These are phyloP conservation scores for Drosophila jambulina DNA, from an alignment of 1,140 invertebrate genomes.

Conservation along the genomic window DNA sequence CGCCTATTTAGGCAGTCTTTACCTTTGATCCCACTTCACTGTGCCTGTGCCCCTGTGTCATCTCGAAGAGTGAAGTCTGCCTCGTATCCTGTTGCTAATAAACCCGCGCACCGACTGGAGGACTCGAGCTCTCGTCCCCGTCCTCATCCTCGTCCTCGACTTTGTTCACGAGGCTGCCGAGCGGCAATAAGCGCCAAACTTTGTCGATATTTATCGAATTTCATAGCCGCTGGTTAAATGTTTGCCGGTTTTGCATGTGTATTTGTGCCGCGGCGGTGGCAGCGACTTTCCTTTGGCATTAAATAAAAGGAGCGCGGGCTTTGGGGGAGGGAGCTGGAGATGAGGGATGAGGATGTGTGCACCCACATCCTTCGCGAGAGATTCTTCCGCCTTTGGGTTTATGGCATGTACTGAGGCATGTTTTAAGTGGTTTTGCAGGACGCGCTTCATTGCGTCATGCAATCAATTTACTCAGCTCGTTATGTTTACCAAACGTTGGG, in stretches of 20 bases:
- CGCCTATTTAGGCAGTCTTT: neutral
- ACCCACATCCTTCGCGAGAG: slow-evolving; percentile 35
- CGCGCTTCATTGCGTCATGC: slow-evolving; percentile 84
- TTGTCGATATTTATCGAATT: slow-evolving; percentile 83
- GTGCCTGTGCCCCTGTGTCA: slow-evolving; percentile 31
- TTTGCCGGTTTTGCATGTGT: slow-evolving; percentile 70
- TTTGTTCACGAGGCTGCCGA: slow-evolving; percentile 36
- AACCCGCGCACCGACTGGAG: slow-evolving; percentile 56
- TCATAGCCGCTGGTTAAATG: slow-evolving; percentile 79
- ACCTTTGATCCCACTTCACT: neutral
- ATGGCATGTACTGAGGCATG: slow-evolving; percentile 84
- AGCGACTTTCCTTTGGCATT: slow-evolving; percentile 40
- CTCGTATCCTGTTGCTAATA: slow-evolving; percentile 77
- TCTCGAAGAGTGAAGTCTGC: slow-evolving; percentile 6
- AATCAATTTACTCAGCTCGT: slow-evolving; percentile 80
- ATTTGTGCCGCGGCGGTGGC: slow-evolving; percentile 17
- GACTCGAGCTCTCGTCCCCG: slow-evolving; percentile 41
- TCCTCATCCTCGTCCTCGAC: slow-evolving; percentile 30
- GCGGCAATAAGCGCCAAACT: slow-evolving; percentile 67
- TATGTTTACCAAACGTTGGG: slow-evolving; percentile 74
- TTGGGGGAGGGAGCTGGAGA: neutral
- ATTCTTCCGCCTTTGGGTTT: slow-evolving; percentile 69
- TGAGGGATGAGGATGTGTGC: slow-evolving; percentile 19
- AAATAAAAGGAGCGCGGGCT: slow-evolving; percentile 7
- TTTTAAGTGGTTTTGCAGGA: slow-evolving; percentile 85